These are phyloP conservation scores for Steatocranus sp. DNA, from an alignment of 2,797 vertebrate genomes.

Conservation along the genomic window DNA sequence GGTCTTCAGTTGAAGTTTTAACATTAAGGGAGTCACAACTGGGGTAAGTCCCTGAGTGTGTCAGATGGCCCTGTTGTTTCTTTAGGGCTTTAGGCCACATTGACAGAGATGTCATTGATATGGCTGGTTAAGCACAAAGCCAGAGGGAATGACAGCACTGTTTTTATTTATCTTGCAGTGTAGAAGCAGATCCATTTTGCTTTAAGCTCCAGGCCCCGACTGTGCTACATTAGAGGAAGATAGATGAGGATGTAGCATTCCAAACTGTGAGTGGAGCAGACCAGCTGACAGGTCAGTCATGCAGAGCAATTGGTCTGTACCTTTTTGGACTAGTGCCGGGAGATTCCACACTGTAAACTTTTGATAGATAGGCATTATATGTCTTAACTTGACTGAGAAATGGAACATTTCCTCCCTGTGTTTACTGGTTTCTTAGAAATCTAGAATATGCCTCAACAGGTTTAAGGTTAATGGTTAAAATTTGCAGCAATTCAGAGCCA, in stretches of 20 bases:
- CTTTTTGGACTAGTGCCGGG: background rate
- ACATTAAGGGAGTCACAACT: background rate
- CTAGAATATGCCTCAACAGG: background rate
- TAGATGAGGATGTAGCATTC: conserved; percentile 16
- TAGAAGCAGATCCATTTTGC: conserved; percentile 9
- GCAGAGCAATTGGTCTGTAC: background rate
- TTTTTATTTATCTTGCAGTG: conserved; percentile 53
- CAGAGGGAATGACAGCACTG: conserved; percentile 18
- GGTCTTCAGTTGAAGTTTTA: background rate
- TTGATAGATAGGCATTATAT: background rate
- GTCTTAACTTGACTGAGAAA: background rate
- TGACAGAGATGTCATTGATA: conserved; percentile 28
- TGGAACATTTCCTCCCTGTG: background rate
- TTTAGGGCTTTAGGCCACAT: conserved; percentile 10
- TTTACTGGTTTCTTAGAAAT: background rate
- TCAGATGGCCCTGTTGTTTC: conserved; percentile 4
- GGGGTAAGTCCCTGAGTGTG: background rate
- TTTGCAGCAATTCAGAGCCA: background rate
- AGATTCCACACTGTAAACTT: background rate
- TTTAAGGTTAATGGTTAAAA: background rate
- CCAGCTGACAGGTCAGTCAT: conserved; percentile 6
- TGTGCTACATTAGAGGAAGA: conserved; percentile 22
- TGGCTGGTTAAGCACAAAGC: conserved; percentile 45
- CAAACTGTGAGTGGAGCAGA: background rate
- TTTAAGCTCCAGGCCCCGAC: conserved; percentile 21